phyloP scores from a whole-genome alignment of 1,140 invertebrate species.

The Solenopsis fugax region DNA sequence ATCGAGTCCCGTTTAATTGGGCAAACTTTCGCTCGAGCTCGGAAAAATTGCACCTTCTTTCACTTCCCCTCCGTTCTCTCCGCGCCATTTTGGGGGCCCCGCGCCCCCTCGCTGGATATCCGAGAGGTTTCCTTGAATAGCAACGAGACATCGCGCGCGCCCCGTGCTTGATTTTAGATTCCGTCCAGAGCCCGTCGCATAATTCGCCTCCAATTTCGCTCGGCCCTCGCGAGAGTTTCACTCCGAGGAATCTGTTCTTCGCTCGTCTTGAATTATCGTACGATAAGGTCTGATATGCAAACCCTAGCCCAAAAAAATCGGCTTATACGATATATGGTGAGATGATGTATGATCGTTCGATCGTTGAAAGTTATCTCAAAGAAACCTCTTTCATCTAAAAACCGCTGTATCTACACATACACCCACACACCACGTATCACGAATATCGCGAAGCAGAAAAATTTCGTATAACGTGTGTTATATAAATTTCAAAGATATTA shows the following conservation, averaged over 20 bases:
- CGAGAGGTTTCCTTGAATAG: constrained; percentile 72
- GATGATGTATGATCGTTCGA: constrained; percentile 19
- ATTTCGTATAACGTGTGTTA: background rate
- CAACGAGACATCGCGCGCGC: constrained; percentile 66
- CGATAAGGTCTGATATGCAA: constrained; percentile 57
- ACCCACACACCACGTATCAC: background rate
- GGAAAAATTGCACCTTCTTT: constrained; percentile 48
- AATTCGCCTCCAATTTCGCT: constrained; percentile 57
- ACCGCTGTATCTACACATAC: background rate
- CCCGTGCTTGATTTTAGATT: constrained; percentile 74
- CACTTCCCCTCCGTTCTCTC: background rate
- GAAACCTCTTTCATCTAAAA: background rate
- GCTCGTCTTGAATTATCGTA: constrained; percentile 61
- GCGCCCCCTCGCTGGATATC: constrained; percentile 72
- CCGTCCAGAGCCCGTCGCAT: constrained; percentile 69
- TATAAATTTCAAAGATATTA: background rate
- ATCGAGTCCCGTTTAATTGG: constrained; percentile 69
- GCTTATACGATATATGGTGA: constrained; percentile 27
- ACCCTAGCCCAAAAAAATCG: constrained; percentile 16
- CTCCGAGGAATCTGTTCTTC: constrained; percentile 61
- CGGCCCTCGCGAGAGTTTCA: constrained; percentile 57
- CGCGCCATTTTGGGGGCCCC: constrained; percentile 12
- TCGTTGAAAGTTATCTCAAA: constrained; percentile 1
- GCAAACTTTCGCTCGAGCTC: constrained; percentile 62
- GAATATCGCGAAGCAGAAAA: constrained; percentile 1